Conservation (phyloP, 1,140 invertebrate genomes). For the Frieseomelitta varia region DNA sequence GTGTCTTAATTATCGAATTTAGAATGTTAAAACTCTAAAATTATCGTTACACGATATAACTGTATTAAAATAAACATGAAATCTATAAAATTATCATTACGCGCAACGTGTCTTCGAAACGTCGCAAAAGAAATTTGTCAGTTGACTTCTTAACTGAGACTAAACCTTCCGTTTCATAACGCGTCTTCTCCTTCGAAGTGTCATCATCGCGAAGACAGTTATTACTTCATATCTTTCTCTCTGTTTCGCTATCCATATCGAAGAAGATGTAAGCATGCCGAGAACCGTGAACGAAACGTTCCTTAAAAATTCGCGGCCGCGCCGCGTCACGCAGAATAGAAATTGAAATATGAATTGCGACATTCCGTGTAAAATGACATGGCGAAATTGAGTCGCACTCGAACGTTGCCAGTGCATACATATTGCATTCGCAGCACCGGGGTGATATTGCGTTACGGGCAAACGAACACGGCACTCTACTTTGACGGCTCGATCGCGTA, state of each 20-base stretch:
- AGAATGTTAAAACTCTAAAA: no score
- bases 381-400: constrained; percentile 38
- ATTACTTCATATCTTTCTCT: no score
- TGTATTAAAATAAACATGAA: no score
- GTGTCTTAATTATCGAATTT: no score
- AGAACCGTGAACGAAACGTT: not conserved
- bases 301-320: constrained; percentile 8
- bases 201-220: not conserved
- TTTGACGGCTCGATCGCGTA: constrained; percentile 13
- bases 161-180: not conserved
- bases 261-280: not conserved
- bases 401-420: constrained; percentile 22
- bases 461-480: constrained; percentile 10
- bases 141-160: not conserved
- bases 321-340: not conserved
- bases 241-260: not conserved
- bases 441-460: constrained; percentile 27
- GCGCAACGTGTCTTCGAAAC: no score
- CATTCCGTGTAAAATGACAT: constrained; percentile 28
- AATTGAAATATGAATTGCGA: constrained; percentile 44
- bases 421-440: constrained; percentile 23
- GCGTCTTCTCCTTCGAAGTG: not conserved
- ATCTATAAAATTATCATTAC: no score
- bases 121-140: no score
- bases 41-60: no score